Conservation (phyloP, 2,797 vertebrate genomes). For the Triplophysa yarkandensis region DNA sequence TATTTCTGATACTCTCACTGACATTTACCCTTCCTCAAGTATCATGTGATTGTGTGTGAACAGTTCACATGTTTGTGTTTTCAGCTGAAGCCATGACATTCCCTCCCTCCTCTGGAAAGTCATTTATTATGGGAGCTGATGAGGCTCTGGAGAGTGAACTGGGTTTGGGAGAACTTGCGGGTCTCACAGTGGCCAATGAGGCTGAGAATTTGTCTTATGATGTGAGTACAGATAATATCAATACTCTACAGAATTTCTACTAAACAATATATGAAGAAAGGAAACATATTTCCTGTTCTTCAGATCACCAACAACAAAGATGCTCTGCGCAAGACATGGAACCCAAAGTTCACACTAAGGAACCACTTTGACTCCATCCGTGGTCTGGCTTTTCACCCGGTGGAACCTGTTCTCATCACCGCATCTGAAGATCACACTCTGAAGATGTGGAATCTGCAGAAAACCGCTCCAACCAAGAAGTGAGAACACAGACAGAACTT, state of each 20-base stretch:
- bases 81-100: constrained; percentile 94
- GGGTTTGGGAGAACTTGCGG: constrained; percentile 94
- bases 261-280: too few relatives aligned
- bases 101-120: constrained; percentile 93
- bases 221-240: constrained; percentile 76
- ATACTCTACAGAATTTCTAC: background rate
- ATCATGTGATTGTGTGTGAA: background rate
- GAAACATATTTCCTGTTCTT: background rate
- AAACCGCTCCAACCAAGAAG: constrained; percentile 98
- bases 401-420: constrained; percentile 94
- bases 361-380: constrained; percentile 98
- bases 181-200: constrained; percentile 97
- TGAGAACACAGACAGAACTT: constrained; percentile 64
- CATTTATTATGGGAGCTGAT: constrained; percentile 94
- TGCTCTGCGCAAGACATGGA: constrained; percentile 97
- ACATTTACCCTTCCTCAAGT: background rate
- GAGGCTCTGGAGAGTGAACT: constrained; percentile 93
- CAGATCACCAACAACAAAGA: constrained; percentile 98
- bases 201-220: constrained; percentile 92
- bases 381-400: constrained; percentile 91
- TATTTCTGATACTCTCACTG: constrained; percentile 51
- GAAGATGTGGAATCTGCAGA: constrained; percentile 99
- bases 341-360: constrained; percentile 96
- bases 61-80: constrained; percentile 19
- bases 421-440: constrained; percentile 98